Conservation (phyloP, 2,113 vertebrate genomes). For the Ochotona curzoniae region DNA sequence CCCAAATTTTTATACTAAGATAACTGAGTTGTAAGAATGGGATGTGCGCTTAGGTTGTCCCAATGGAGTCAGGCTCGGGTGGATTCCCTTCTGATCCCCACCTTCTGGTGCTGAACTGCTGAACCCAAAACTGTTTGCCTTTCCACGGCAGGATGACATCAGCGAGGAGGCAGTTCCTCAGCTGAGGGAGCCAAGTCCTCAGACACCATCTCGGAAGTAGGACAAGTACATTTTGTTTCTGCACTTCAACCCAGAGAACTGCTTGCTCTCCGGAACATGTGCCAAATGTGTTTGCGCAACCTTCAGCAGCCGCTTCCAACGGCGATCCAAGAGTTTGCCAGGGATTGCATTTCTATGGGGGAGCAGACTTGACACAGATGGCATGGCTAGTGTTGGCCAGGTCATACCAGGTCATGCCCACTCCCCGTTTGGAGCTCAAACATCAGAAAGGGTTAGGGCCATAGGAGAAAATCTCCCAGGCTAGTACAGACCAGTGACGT, state of each 20-base stretch:
- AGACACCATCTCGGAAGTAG: constrained; percentile 78
- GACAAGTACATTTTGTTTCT: constrained; percentile 84
- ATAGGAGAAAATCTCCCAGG: neutral
- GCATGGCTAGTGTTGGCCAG: neutral
- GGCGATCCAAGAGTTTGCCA: constrained; percentile 14
- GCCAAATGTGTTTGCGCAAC: constrained; percentile 80
- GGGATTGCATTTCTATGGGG: constrained; percentile 41
- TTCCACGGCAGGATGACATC: constrained; percentile 60
- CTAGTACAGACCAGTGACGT: neutral
- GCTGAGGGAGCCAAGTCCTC: constrained; percentile 67
- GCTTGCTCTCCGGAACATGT: constrained; percentile 53
- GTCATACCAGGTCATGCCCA: neutral
- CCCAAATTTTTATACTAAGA: neutral
- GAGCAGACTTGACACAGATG: neutral
- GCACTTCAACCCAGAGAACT: constrained; percentile 77
- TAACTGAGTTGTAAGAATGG: neutral
- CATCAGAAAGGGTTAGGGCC: neutral
- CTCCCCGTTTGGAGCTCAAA: neutral
- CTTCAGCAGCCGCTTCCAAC: constrained; percentile 62
- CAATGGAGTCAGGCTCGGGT: neutral
- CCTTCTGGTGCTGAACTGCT: constrained; percentile 62
- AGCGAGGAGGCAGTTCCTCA: constrained; percentile 67
- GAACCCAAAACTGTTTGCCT: constrained; percentile 63
- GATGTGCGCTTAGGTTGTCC: neutral
- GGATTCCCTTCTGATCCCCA: neutral